Base-by-base conservation (phyloP, 2,797 vertebrate species). In the Scarus forsteni region DNA sequence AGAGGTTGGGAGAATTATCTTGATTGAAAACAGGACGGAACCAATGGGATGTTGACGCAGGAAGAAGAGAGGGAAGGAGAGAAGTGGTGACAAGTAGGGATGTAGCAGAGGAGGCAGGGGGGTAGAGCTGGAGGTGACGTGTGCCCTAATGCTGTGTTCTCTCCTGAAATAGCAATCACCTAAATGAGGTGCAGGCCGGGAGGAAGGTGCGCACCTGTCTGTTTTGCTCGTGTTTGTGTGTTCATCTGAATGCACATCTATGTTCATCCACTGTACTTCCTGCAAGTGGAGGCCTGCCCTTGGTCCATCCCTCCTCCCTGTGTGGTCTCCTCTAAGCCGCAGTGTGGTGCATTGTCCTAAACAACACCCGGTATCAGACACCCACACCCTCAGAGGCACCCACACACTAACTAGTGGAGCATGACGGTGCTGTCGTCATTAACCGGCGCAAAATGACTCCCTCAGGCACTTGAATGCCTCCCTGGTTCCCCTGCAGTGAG, bases 121-220 rank as follows among this genome's bases (percentile, higher is more conserved):
- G 70, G 44, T 27, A 73, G 59, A 71, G 84, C 86, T 85, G 49
- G 78, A 88, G 88, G 90, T 77, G 13, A 81, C 67, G 71, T 83
- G 78, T 81, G 86, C 91, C 84, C 89, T 85, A 70, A 85, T 83
- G 85, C 78, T 87, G 70, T 81, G 81, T 81, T 86, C 86, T 76
- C 81, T 91, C 88, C 90, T 87, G 73, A 91, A 92, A 92, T 92
- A 92, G 87, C 83, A 50, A 68, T 89, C 85, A 85, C 83, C 84
- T 82, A 80, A 78, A 88, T 89, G 88, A 89, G 90, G 83, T 86
- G 79, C 74, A 74, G 70, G 77, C 82, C 82, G 67, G 73, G 73
- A 85, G 75, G 80, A 88, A 75, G 66, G 75, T 72, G 68, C 70
- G 61, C 66, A 58, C 83, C 63, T 69, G 72, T 68, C 40, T 54